Evolutionary conservation across 2,113 vertebrate species (phyloP).

Genomic region (Oncorhynchus mykiss): DNA sequence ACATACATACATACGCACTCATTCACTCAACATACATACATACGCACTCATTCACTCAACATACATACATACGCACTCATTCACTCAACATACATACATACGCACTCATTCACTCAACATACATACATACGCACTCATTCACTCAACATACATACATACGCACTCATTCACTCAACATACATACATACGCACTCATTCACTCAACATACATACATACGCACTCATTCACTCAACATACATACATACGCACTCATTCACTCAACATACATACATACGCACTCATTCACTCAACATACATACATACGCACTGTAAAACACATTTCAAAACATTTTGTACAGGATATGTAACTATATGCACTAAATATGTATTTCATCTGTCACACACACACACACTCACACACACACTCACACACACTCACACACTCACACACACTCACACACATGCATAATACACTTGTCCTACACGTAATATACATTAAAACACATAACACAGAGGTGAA

Average conservation of each 20-base stretch:
- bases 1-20: neutral
- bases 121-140: too few species aligned
- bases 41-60: slow-evolving; percentile 43
- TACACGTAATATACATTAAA: neutral
- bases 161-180: too few species aligned
- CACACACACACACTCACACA: neutral
- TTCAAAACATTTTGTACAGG: too few species aligned
- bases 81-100: too few species aligned
- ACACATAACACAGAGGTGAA: slow-evolving; percentile 5
- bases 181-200: too few species aligned
- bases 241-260: too few species aligned
- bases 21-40: slow-evolving; percentile 43
- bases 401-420: neutral
- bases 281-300: slow-evolving; percentile 5
- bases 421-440: neutral
- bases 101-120: too few species aligned
- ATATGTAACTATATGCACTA: neutral
- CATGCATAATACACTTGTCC: neutral
- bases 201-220: too few species aligned
- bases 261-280: slow-evolving; percentile 57
- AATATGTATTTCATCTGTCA: neutral
- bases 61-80: neutral
- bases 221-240: too few species aligned
- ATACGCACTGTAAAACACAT: neutral
- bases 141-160: too few species aligned